phyloP scores from a whole-genome alignment of 2,113 vertebrate genomes.

The Diphyllodes magnificus region DNA sequence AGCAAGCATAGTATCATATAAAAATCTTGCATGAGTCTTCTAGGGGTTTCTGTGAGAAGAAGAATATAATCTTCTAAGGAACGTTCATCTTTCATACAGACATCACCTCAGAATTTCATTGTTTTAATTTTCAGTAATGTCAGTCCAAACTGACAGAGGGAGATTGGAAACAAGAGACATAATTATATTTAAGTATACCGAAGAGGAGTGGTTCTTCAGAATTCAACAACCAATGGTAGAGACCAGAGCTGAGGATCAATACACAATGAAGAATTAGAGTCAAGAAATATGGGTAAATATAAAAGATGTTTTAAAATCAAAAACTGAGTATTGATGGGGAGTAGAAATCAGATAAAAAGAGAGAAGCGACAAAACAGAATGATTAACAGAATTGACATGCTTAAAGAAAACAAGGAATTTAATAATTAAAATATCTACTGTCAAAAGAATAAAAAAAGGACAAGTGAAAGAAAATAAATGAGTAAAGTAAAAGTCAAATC shows the following conservation, averaged over 20 bases:
- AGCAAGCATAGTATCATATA: neutral
- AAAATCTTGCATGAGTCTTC: neutral
- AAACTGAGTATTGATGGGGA: conserved; percentile 7
- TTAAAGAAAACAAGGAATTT: conserved; percentile 58
- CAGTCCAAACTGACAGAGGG: neutral
- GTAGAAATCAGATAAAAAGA: conserved; percentile 44
- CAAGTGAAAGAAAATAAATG: neutral
- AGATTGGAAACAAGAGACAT: neutral
- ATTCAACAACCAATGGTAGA: neutral
- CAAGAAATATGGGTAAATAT: neutral
- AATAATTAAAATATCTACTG: conserved; percentile 58
- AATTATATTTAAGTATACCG: neutral
- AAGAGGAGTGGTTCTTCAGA: neutral
- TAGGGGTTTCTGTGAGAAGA: neutral
- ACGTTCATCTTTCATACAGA: neutral
- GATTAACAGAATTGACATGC: conserved; percentile 52
- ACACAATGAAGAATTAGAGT: neutral
- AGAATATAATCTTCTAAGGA: neutral
- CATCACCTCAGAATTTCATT: neutral
- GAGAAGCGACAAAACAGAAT: conserved; percentile 36
- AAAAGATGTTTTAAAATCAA: conserved; percentile 34
- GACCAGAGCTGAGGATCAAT: neutral
- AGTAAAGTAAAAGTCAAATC: conserved; percentile 48
- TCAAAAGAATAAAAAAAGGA: neutral
- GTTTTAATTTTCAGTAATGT: neutral